These are phyloP conservation scores for Drosophila flavopinicola DNA, from an alignment of 2,888 invertebrate genomes.

Conservation along the genomic window DNA sequence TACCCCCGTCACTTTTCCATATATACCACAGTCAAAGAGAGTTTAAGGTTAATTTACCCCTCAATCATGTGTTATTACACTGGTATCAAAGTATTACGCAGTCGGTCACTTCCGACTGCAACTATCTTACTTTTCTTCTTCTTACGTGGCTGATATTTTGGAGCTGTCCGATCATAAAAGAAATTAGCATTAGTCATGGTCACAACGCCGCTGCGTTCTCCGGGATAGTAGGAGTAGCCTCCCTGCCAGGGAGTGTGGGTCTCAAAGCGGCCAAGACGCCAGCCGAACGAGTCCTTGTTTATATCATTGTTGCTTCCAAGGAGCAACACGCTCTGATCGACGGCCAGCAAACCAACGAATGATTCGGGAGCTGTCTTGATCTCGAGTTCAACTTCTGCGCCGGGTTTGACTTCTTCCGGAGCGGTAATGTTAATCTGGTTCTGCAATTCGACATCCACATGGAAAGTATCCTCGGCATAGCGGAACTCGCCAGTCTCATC, in stretches of 20 bases:
- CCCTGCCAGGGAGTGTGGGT: slow-evolving; percentile 83
- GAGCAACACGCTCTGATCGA: slow-evolving; percentile 92
- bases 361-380: slow-evolving; percentile 94
- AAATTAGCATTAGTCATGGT: slow-evolving; percentile 83
- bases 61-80: no score
- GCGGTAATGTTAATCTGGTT: slow-evolving; percentile 88
- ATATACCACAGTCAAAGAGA: no score
- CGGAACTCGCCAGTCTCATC: slow-evolving; percentile 90
- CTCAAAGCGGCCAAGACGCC: slow-evolving; percentile 88
- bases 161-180: slow-evolving; percentile 77
- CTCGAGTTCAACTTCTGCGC: slow-evolving; percentile 90
- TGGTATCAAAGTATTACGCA: no score
- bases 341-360: slow-evolving; percentile 93
- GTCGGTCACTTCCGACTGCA: not conserved
- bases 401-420: slow-evolving; percentile 90
- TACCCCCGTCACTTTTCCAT: no score
- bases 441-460: slow-evolving; percentile 89
- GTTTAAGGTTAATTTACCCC: no score
- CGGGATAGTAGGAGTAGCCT: slow-evolving; percentile 81
- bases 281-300: slow-evolving; percentile 86
- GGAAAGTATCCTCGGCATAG: slow-evolving; percentile 93
- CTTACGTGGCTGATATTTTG: slow-evolving; percentile 43
- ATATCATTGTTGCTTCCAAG: slow-evolving; percentile 88
- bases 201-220: slow-evolving; percentile 77
- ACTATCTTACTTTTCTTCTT: slow-evolving; percentile 12